phyloP scores from a whole-genome alignment of 1,140 invertebrate genomes.

The Aphaenogaster floridana region DNA sequence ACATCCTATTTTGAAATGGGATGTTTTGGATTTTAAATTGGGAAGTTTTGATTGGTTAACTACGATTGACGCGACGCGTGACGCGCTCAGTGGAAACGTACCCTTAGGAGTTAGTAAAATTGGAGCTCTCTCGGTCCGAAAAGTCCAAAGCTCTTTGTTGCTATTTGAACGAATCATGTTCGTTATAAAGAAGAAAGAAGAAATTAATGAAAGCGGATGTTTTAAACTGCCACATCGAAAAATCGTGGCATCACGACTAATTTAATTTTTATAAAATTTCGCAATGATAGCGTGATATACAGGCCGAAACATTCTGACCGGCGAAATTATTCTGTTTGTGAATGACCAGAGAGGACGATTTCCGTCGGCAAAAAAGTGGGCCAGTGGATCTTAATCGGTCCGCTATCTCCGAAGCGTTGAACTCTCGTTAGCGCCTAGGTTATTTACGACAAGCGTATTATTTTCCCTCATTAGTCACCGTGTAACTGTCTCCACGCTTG shows the following conservation, averaged over 20 bases:
- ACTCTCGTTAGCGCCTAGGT: slow-evolving; percentile 3
- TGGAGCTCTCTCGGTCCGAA: background rate
- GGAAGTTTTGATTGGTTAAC: no score
- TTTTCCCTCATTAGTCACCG: slow-evolving; percentile 49
- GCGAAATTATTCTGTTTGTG: background rate
- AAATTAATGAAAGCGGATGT: background rate
- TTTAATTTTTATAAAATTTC: slow-evolving; percentile 2
- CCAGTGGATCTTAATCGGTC: slow-evolving; percentile 29
- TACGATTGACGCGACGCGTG: no score
- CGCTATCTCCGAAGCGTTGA: slow-evolving; percentile 34
- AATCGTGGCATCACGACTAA: background rate
- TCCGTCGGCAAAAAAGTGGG: background rate
- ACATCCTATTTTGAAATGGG: no score
- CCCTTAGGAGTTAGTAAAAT: background rate
- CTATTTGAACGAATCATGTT: background rate
- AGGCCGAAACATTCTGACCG: background rate
- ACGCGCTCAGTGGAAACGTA: no score
- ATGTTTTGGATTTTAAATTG: no score
- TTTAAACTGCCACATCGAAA: background rate
- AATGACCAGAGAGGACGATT: background rate
- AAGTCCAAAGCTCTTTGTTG: background rate
- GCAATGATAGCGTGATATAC: background rate
- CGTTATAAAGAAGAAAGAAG: background rate
- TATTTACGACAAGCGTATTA: slow-evolving; percentile 47
- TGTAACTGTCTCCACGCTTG: slow-evolving; percentile 43